A percentile compares a stretch with the other conserved stretches of the same genome.
Evolutionary conservation across 2,888 invertebrate species (phyloP).

Genomic region (Mantis religiosa): DNA sequence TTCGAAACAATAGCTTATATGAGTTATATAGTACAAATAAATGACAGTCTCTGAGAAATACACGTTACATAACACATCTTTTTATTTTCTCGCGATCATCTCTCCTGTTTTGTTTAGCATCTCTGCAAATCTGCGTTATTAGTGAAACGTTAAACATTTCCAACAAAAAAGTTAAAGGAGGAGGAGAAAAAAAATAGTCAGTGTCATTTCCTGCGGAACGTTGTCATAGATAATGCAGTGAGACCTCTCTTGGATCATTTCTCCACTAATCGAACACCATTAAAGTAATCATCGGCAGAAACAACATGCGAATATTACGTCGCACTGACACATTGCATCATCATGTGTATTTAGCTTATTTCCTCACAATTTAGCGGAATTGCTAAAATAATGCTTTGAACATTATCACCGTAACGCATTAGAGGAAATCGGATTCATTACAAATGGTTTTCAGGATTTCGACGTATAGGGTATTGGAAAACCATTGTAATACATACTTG

Average conservation of each 20-base stretch:
- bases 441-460: neutral
- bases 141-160: too few species aligned
- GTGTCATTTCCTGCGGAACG: too few species aligned
- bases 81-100: too few species aligned
- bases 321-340: neutral
- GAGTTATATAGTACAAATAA: too few species aligned
- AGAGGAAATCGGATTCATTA: neutral
- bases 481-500: neutral
- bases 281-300: neutral
- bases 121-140: too few species aligned
- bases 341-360: neutral
- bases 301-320: neutral
- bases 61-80: too few species aligned
- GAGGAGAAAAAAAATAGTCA: too few species aligned
- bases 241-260: neutral
- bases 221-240: too few species aligned
- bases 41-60: too few species aligned
- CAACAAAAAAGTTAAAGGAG: too few species aligned
- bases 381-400: neutral
- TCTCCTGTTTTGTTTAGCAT: too few species aligned
- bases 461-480: neutral
- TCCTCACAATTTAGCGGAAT: neutral
- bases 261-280: neutral
- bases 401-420: neutral
- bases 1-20: too few species aligned